Evolutionary conservation across 1,140 invertebrate species (phyloP).

Genomic region (Idris sp.): DNA sequence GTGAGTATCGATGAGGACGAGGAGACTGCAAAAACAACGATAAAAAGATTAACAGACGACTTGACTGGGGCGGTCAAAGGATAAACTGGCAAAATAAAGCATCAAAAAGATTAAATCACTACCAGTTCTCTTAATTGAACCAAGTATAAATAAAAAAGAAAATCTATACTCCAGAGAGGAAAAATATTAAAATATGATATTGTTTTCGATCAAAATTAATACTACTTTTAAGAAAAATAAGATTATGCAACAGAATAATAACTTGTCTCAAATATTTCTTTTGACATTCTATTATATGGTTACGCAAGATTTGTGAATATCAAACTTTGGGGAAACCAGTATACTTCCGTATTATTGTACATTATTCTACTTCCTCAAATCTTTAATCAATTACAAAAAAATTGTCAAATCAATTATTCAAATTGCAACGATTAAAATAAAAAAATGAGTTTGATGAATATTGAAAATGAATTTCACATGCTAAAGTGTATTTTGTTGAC

Average conservation of each 20-base stretch:
- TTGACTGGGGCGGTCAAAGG: conserved; percentile 1
- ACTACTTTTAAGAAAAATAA: conserved; percentile 2
- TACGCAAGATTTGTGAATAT: too few relatives aligned
- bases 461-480: too few relatives aligned
- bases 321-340: too few relatives aligned
- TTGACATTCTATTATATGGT: not conserved
- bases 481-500: too few relatives aligned
- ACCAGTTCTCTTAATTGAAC: conserved; percentile 7
- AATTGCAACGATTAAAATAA: too few relatives aligned
- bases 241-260: conserved; percentile 18
- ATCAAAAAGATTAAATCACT: conserved; percentile 2
- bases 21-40: conserved; percentile 9
- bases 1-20: conserved; percentile 5
- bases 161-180: not conserved
- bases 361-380: too few relatives aligned
- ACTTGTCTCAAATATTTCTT: too few relatives aligned
- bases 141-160: conserved; percentile 2
- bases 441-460: too few relatives aligned
- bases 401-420: too few relatives aligned
- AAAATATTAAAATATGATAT: conserved; percentile 26
- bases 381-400: too few relatives aligned
- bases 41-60: conserved; percentile 22
- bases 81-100: conserved; percentile 18
- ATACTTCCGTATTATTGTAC: too few relatives aligned
- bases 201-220: conserved; percentile 11